These are phyloP conservation scores for Trichogramma evanescens DNA, from an alignment of 2,888 invertebrate species.

Conservation along the genomic window DNA sequence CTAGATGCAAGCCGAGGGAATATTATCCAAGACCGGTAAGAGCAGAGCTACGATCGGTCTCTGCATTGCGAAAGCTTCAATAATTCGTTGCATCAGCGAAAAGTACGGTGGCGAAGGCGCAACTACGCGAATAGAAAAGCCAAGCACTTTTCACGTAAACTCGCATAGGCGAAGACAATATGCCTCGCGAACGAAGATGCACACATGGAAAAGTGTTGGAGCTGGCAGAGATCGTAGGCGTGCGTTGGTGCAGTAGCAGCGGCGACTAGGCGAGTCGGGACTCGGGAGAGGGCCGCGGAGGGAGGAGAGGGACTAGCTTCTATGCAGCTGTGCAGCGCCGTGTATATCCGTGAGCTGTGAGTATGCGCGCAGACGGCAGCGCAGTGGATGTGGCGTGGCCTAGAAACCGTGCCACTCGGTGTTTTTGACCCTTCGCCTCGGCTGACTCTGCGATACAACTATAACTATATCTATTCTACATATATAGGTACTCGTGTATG, in stretches of 20 bases:
- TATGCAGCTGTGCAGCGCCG: conserved; percentile 18
- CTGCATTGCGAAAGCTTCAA: too few species aligned
- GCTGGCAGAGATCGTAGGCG: conserved; percentile 18
- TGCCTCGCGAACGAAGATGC: background rate
- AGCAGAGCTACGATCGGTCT: too few species aligned
- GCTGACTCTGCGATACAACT: background rate
- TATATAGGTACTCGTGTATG: too few species aligned
- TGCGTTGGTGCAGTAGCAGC: conserved; percentile 8
- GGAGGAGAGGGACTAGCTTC: background rate
- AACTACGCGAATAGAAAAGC: background rate
- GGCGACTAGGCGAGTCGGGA: conserved; percentile 16
- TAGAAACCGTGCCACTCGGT: conserved; percentile 47
- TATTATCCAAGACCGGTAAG: too few species aligned
- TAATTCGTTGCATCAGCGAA: too few species aligned
- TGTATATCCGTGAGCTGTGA: conserved; percentile 7
- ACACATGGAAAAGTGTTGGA: background rate
- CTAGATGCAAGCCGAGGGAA: too few species aligned
- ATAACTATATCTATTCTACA: background rate
- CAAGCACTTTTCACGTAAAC: background rate
- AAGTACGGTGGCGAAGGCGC: background rate
- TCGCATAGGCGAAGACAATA: background rate
- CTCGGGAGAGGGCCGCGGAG: conserved; percentile 18
- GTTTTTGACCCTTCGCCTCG: conserved; percentile 49
- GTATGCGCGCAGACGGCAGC: conserved; percentile 22
- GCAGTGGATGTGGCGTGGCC: conserved; percentile 42